phyloP scores from a whole-genome alignment of 2,888 invertebrate genomes.

The Eristalis tenax region DNA sequence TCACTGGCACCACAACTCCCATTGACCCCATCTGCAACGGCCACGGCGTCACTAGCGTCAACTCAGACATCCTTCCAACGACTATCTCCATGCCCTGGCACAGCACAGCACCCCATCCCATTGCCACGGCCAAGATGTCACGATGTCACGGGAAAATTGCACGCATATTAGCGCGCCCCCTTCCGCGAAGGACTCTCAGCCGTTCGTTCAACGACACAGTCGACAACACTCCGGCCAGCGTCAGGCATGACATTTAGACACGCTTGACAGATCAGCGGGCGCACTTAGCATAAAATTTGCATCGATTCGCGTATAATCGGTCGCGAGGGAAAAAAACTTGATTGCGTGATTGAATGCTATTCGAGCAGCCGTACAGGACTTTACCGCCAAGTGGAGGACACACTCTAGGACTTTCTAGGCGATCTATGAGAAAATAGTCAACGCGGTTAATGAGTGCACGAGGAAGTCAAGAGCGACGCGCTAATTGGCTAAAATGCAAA shows the following conservation, averaged over 20 bases:
- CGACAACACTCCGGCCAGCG: neutral
- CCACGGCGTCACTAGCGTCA: neutral
- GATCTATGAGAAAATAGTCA: constrained; percentile 68
- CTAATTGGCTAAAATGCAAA: constrained; percentile 57
- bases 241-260: constrained; percentile 54
- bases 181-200: neutral
- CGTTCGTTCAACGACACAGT: neutral
- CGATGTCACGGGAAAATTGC: neutral
- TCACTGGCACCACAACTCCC: neutral
- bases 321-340: neutral
- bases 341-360: constrained; percentile 69
- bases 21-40: neutral
- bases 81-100: neutral
- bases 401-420: constrained; percentile 37
- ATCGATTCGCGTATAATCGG: neutral
- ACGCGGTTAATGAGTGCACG: neutral
- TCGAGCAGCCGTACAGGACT: neutral
- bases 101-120: neutral
- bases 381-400: neutral
- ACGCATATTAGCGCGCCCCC: neutral
- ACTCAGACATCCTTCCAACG: neutral
- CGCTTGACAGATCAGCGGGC: constrained; percentile 53
- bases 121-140: neutral
- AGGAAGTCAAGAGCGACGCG: neutral
- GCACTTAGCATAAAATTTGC: constrained; percentile 50